A percentile compares a stretch with the other conserved stretches of the same genome.
phyloP scores from a whole-genome alignment of 2,113 vertebrate genomes.

The Pseudorasbora parva region DNA sequence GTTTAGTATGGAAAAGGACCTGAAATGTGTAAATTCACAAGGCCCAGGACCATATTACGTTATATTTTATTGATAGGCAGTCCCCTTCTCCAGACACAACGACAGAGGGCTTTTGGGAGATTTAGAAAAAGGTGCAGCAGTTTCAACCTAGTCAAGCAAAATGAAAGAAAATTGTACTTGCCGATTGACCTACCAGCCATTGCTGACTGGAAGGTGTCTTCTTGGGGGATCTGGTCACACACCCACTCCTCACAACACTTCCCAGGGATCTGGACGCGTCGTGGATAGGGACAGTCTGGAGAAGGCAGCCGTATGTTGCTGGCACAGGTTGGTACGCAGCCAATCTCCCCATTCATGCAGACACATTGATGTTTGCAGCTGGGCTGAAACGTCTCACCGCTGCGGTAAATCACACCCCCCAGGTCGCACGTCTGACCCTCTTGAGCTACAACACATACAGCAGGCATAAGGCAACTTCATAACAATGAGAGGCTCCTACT shows the following conservation, averaged over 20 bases:
- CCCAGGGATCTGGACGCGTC: slow-evolving; percentile 65
- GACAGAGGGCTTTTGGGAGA: not conserved
- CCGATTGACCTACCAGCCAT: slow-evolving; percentile 66
- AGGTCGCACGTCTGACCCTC: slow-evolving; percentile 77
- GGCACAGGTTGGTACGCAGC: slow-evolving; percentile 76
- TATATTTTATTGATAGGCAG: not conserved
- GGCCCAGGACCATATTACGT: not conserved
- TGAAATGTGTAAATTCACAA: not conserved
- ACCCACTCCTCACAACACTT: slow-evolving; percentile 84
- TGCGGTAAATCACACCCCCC: slow-evolving; percentile 78
- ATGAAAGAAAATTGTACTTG: slow-evolving; percentile 38
- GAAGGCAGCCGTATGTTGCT: slow-evolving; percentile 69
- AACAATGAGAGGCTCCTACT: not conserved
- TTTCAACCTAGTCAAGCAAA: not conserved
- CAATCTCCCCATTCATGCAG: slow-evolving; percentile 80
- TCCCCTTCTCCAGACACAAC: not conserved
- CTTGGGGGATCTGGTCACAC: slow-evolving; percentile 65
- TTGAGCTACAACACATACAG: slow-evolving; percentile 65
- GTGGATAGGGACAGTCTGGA: slow-evolving; percentile 72
- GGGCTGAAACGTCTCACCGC: slow-evolving; percentile 80
- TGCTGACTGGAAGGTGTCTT: slow-evolving; percentile 60
- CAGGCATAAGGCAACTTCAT: not conserved
- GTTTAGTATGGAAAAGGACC: not conserved
- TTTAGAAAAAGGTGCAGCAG: not conserved
- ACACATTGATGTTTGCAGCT: slow-evolving; percentile 81